These are phyloP conservation scores for Drosophila dives DNA, from an alignment of 2,888 invertebrate species.

Conservation along the genomic window DNA sequence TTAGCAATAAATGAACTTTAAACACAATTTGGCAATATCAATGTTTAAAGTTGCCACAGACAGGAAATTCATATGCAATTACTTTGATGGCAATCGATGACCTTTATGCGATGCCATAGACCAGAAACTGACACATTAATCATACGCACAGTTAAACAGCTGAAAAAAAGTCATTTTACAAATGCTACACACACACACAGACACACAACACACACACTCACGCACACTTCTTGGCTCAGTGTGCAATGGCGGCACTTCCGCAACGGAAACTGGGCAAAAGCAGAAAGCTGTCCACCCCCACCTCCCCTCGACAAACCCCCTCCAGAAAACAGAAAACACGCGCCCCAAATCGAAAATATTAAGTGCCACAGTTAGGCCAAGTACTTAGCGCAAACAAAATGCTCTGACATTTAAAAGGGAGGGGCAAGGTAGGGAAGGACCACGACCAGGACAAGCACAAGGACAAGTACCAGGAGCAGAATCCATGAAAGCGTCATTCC, in stretches of 20 bases:
- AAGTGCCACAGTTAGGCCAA: slow-evolving; percentile 74
- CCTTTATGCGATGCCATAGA: slow-evolving; percentile 26
- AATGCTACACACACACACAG: slow-evolving; percentile 18
- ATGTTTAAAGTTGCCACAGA: not conserved
- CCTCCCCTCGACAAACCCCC: not conserved
- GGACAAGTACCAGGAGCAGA: not conserved
- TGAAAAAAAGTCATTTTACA: slow-evolving; percentile 37
- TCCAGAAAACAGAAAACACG: slow-evolving; percentile 14
- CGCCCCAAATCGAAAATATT: slow-evolving; percentile 69
- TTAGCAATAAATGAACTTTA: not conserved
- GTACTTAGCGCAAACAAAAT: slow-evolving; percentile 74
- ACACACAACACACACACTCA: slow-evolving; percentile 23
- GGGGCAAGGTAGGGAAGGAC: not conserved
- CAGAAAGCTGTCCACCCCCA: slow-evolving; percentile 1
- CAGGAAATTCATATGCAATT: slow-evolving; percentile 16
- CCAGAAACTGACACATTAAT: slow-evolving; percentile 57
- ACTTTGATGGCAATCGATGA: slow-evolving; percentile 20
- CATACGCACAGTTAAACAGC: slow-evolving; percentile 67
- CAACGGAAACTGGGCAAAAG: slow-evolving; percentile 33
- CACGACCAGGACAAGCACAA: not conserved
- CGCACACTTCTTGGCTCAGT: slow-evolving; percentile 29
- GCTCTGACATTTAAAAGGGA: not conserved
- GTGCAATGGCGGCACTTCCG: slow-evolving; percentile 70
- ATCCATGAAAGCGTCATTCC: slow-evolving; percentile 41
- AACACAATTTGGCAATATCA: not conserved